Evolutionary conservation across 2,797 vertebrate genomes (phyloP), one percentile per base, ranked within the genome.

Genomic region (Pachyuromys duprasi): DNA sequence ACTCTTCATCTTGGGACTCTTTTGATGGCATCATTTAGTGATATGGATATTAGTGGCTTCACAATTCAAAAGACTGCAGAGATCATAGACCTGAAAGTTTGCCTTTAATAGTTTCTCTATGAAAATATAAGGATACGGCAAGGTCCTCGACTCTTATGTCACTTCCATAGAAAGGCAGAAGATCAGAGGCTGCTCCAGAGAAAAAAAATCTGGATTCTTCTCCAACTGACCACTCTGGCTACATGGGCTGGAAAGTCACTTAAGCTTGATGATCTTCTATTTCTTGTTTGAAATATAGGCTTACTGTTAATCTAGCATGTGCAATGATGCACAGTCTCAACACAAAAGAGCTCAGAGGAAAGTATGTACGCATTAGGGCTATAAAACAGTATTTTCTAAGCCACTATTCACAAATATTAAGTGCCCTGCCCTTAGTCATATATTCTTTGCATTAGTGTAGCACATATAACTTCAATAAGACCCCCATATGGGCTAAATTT

Each of bases 341-440:
- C 20, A 83, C 76, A 74, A 69, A 65, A 49, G 24, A 3, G 49
- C 36, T 60, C 81, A 78, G n/a, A 76, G 13, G 70, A 79, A 33
- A 18, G 31, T 26, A 31, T 14, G 28, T 45, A 42, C 1, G 4
- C n/a, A 22, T 18, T 0, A 15, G 20, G 33, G 0, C 5, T 18
- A 11, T 42, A 63, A 78, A 80, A 14, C 1, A 20, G 1, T 31
- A 57, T 3, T 67, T 74, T 11, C 8, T 69, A 55, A 39, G 49
- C 42, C 33, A 74, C 5, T 3, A 2, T 4, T 5, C 45, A 20
- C 20, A 8, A 18, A 13, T 0, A n/a, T 17, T 22, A 53, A n/a
- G 63, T 15, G 22, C 20, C 42, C 11, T 53, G 20, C 15, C 12
- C 5, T 70, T 3, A 0, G 0, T n/a, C 2, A 3, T 0, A 0